These are phyloP conservation scores for Sebastes baramenuke DNA, from an alignment of 2,797 vertebrate genomes.

Conservation along the genomic window DNA sequence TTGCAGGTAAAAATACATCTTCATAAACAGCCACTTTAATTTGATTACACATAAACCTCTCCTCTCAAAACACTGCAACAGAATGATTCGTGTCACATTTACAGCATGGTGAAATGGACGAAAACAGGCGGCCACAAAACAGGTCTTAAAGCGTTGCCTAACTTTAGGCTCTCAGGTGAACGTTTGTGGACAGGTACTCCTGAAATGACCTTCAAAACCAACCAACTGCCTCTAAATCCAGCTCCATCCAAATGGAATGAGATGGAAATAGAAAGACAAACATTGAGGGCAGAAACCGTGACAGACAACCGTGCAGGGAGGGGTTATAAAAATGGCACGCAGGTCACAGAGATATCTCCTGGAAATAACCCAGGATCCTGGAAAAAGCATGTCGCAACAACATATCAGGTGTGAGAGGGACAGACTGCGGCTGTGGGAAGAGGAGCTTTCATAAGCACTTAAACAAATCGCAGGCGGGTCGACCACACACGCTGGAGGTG, in stretches of 20 bases:
- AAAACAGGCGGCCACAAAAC: constrained; percentile 19
- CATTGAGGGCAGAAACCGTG: constrained; percentile 70
- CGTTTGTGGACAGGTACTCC: constrained; percentile 29
- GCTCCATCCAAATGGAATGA: constrained; percentile 59
- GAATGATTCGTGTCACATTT: constrained; percentile 9
- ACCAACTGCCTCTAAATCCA: constrained; percentile 66
- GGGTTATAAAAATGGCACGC: neutral
- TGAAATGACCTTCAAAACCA: constrained; percentile 64
- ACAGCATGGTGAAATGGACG: neutral
- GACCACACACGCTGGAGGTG: constrained; percentile 40
- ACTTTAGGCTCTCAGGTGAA: constrained; percentile 49
- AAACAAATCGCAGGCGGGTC: constrained; percentile 59
- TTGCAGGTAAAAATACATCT: constrained; percentile 34
- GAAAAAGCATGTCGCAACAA: constrained; percentile 55
- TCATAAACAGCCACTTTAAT: constrained; percentile 14
- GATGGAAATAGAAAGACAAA: constrained; percentile 79
- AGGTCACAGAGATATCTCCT: constrained; percentile 5
- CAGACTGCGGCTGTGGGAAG: constrained; percentile 18
- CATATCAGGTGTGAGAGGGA: constrained; percentile 19
- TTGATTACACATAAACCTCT: neutral
- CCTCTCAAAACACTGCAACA: neutral
- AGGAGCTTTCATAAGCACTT: constrained; percentile 60
- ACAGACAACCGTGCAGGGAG: constrained; percentile 50
- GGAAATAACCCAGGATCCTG: constrained; percentile 54
- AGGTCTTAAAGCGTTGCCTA: constrained; percentile 17